These are phyloP conservation scores for Drosophila neocordata DNA, from an alignment of 1,140 invertebrate species.

Conservation along the genomic window DNA sequence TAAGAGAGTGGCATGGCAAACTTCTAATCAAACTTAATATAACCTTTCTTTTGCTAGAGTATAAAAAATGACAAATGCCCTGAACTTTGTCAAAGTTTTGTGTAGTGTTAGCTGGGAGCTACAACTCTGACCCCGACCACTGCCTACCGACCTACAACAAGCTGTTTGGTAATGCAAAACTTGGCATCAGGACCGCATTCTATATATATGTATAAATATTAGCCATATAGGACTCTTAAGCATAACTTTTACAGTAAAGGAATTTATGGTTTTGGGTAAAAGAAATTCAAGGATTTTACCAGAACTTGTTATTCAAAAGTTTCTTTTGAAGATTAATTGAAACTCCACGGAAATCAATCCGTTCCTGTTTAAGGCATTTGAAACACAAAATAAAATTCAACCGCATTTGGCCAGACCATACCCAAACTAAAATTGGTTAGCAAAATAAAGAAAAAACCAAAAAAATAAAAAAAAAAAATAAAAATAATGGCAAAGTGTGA, in stretches of 20 bases:
- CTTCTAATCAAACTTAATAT: too few relatives aligned
- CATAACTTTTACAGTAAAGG: too few relatives aligned
- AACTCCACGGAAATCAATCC: too few relatives aligned
- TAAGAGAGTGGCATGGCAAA: too few relatives aligned
- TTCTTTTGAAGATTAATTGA: too few relatives aligned
- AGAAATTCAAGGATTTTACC: too few relatives aligned
- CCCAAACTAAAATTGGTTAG: slow-evolving; percentile 63
- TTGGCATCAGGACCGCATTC: background rate
- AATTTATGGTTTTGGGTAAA: too few relatives aligned
- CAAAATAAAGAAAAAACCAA: slow-evolving; percentile 39
- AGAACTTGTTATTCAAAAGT: too few relatives aligned
- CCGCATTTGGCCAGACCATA: slow-evolving; percentile 40
- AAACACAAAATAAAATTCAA: slow-evolving; percentile 58
- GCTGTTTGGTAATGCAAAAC: slow-evolving; percentile 13
- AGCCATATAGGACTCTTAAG: too few relatives aligned
- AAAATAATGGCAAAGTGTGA: slow-evolving; percentile 4
- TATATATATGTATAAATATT: too few relatives aligned
- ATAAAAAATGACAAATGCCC: background rate
- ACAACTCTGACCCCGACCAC: slow-evolving; percentile 8
- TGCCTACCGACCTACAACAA: background rate
- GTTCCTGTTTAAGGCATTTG: slow-evolving; percentile 52
- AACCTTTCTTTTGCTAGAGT: too few relatives aligned
- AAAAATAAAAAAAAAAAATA: slow-evolving; percentile 38
- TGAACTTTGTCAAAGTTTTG: slow-evolving; percentile 53
- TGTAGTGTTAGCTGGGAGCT: slow-evolving; percentile 37